Percentiles rank a stretch among this genome's conserved stretches.
Evolutionary conservation across 2,797 vertebrate genomes (phyloP).

Genomic region (Epinephelus coioides): DNA sequence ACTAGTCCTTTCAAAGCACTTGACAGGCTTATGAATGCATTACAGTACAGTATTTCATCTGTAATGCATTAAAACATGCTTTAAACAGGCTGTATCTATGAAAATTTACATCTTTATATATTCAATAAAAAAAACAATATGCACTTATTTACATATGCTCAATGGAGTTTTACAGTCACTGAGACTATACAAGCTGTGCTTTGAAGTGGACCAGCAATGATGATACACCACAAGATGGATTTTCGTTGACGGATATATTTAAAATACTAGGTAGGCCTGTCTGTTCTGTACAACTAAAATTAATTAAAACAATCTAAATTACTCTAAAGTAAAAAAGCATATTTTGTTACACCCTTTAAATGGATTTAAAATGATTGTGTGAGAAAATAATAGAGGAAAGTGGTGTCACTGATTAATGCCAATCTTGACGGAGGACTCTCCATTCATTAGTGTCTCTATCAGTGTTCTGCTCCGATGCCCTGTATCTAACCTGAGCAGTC

Average conservation of each 20-base stretch:
- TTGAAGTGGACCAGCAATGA: background rate
- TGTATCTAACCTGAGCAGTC: conserved; percentile 57
- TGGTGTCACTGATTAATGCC: conserved; percentile 6
- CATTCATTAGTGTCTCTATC: conserved; percentile 22
- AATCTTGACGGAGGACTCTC: conserved; percentile 11
- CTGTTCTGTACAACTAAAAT: background rate
- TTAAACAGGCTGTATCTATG: background rate
- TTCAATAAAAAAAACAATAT: background rate
- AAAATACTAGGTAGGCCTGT: background rate
- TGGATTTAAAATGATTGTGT: conserved; percentile 1
- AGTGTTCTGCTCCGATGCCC: conserved; percentile 52
- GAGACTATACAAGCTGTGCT: background rate
- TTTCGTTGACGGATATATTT: background rate
- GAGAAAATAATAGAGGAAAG: background rate
- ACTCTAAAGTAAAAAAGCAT: background rate
- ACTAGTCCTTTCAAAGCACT: background rate
- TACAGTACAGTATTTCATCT: too few species aligned
- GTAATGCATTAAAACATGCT: background rate
- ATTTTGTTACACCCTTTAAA: background rate
- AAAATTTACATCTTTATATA: background rate
- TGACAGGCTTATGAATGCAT: background rate
- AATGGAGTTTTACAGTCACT: background rate
- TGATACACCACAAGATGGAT: background rate
- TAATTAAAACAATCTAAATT: background rate
- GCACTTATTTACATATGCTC: too few species aligned